Evolutionary conservation across 2,113 vertebrate species (phyloP).

Genomic region (Microtus montanus): DNA sequence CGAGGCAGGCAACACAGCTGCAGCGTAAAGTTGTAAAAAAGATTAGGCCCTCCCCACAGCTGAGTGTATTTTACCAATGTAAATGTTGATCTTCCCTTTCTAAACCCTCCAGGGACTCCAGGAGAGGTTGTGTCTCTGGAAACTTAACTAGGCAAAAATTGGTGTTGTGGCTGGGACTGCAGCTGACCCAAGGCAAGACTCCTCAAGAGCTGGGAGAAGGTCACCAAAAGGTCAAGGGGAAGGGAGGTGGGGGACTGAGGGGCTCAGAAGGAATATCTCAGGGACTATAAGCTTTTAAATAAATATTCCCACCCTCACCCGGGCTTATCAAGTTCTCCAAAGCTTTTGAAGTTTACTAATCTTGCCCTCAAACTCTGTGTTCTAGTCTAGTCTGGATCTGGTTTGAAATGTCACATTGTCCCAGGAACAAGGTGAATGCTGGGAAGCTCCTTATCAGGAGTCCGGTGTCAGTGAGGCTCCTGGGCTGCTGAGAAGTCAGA

Average conservation of each 20-base stretch:
- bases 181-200: conserved; percentile 46
- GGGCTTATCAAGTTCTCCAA: conserved; percentile 68
- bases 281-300: conserved; percentile 72
- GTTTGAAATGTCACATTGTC: conserved; percentile 59
- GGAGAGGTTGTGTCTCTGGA: conserved; percentile 51
- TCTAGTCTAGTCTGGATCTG: conserved; percentile 20
- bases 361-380: conserved; percentile 49
- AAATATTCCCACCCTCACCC: conserved; percentile 61
- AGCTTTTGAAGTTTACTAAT: conserved; percentile 72
- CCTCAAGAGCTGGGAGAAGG: conserved; percentile 45
- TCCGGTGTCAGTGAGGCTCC: background rate
- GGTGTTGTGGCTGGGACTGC: conserved; percentile 44
- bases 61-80: conserved; percentile 72
- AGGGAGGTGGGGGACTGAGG: conserved; percentile 23
- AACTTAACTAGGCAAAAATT: conserved; percentile 57
- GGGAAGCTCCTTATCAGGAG: conserved; percentile 51
- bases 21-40: conserved; percentile 63
- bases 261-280: conserved; percentile 55
- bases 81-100: conserved; percentile 70
- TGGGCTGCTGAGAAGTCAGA: conserved; percentile 30
- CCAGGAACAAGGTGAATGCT: conserved; percentile 40
- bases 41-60: conserved; percentile 58
- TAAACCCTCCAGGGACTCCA: conserved; percentile 43
- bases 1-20: conserved; percentile 58
- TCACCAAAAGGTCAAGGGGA: conserved; percentile 71